Evolutionary conservation across 1,140 invertebrate species (phyloP), one percentile per base, ranked within the genome.

Genomic region (Euwallacea similis): DNA sequence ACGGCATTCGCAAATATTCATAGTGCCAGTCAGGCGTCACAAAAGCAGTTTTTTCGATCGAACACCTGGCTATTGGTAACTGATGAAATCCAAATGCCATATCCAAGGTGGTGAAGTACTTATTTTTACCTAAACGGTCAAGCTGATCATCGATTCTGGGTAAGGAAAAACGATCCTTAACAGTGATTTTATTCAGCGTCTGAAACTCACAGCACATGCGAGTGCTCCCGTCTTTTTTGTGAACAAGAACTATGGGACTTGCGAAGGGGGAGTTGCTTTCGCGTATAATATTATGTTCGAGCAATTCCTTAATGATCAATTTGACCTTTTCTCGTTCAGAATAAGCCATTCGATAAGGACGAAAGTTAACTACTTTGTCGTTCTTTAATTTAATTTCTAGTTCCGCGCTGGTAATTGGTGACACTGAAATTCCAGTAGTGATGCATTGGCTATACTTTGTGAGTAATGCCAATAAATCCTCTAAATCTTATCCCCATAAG

Each of bases 1-100:
- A 85, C 9, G 83, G 83, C 64, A 84, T 74, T 60, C 75, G 74
- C 0, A 76, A 54, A 71, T 79, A 85, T 69, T 85, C 84, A 71
- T 83, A 86, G 43, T 79, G 76, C 2, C 77, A 75, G 44, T 78
- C 75, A 7, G 75, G 75, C 6, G 76, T 79, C 0, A 79, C 73
- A 67, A 75, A 77, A n/a, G 75, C 62, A 16, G 71, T 74, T 50
- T 79, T 73, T 43, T 73, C 78, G 68, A 80, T 79, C 0, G 78
- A 73, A 42, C 75, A 72, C 50, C 79, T 76, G 3, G 84, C 66
- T 2, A 82, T 44, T 2, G 69, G 73, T 3, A 78, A 75, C 41
- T 77, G 77, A 64, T 76, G 73, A 54, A 76, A 79, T 10, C 75
- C 75, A 11, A 68, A 56, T 41, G 58, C 75, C 2, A 81, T 42